These are phyloP conservation scores for Danaus melanippus DNA, from an alignment of 1,140 invertebrate species.

Conservation along the genomic window DNA sequence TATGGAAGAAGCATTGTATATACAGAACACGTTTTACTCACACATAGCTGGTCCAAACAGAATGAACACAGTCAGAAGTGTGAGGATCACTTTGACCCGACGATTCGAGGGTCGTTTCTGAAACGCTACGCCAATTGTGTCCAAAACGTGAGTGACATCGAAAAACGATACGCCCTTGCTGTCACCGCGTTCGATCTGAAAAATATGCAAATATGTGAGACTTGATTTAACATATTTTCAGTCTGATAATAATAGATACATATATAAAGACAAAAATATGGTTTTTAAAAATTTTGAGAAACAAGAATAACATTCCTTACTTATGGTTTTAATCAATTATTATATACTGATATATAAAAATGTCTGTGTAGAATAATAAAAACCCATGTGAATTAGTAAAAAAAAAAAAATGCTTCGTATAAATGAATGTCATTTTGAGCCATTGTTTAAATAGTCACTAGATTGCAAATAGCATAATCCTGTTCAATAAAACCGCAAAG, in stretches of 20 bases:
- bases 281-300: too few relatives aligned
- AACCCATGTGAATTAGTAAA: too few relatives aligned
- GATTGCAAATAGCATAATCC: conserved; percentile 6
- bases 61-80: conserved; percentile 79
- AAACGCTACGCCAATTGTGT: conserved; percentile 77
- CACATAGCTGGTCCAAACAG: conserved; percentile 80
- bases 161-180: conserved; percentile 70
- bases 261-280: too few relatives aligned
- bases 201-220: conserved; percentile 16
- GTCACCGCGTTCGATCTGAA: conserved; percentile 43
- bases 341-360: too few relatives aligned
- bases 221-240: too few relatives aligned
- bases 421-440: background rate
- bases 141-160: conserved; percentile 74
- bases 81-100: conserved; percentile 74
- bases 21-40: conserved; percentile 58
- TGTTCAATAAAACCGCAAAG: conserved; percentile 15
- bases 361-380: too few relatives aligned
- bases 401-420: background rate
- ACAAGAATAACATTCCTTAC: too few relatives aligned
- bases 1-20: background rate
- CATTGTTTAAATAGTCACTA: background rate
- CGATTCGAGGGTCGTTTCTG: conserved; percentile 74
- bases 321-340: too few relatives aligned
- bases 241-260: too few relatives aligned